Base-by-base conservation (phyloP, 1,140 invertebrate species). In the Bicyclus anynana region DNA sequence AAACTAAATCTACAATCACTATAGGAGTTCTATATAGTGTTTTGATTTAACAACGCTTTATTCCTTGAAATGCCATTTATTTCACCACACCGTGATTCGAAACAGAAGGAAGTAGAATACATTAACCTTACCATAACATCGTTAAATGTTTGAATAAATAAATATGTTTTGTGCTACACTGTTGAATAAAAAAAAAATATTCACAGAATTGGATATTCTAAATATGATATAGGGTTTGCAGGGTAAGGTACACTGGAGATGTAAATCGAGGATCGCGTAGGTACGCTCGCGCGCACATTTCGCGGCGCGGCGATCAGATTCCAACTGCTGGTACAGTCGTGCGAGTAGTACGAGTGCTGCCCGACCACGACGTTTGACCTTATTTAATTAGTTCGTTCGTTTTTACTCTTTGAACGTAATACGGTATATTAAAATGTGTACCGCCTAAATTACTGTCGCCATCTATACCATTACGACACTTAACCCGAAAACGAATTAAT, bases 371-470 rank as follows among this genome's bases (percentile, higher is more conserved):
- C 84, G 81, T 79, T 85, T 87, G 84, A 87, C 84, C 84, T 84
- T 87, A 87, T 87, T 87, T 85, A 87, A 87, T 87, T 87, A 87
- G 77, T 87, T 82, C 76, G 80, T 84, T 87, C 84, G 74, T 87
- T 85, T 81, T 87, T 87, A 87, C 80, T 87, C 79, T 84, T 79
- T 70, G 67, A 80, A 81, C 76, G 74, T 84, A 79, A 79, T 75
- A 64, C 65, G 69, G 64, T 72, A 73, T 84, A 87, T 85, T 84
- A 84, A 87, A 80, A 85, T 83, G 80, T 77, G 63, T 77, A 72
- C 67, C 69, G 68, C 65, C 68, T 83, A 83, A 84, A 79, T 83
- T 68, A 81, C 76, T 81, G 84, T 85, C 81, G 69, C 75, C 77
- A 84, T 70, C 72, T 67, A 72, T 70, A 65, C 52, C 52, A 69